These are phyloP conservation scores for Centropus unirufus DNA, from an alignment of 2,113 vertebrate species.

Conservation along the genomic window DNA sequence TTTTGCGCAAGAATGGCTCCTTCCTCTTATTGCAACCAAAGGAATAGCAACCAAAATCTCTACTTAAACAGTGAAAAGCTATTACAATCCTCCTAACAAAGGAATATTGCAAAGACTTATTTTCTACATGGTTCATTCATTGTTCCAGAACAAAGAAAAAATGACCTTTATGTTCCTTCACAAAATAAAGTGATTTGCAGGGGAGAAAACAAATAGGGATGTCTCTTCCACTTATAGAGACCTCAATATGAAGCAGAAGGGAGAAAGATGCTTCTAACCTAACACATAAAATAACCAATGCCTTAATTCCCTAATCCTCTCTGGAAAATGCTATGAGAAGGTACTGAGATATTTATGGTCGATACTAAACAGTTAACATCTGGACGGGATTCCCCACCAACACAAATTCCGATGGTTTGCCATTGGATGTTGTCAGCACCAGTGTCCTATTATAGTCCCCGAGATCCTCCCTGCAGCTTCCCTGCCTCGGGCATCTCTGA, in stretches of 20 bases:
- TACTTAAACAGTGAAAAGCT: background rate
- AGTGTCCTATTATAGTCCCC: slow-evolving; percentile 12
- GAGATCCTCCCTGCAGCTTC: slow-evolving; percentile 44
- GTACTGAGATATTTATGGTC: background rate
- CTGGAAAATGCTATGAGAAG: background rate
- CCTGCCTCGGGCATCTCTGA: slow-evolving; percentile 28
- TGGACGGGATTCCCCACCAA: slow-evolving; percentile 34
- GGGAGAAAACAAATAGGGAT: background rate
- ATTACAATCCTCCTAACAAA: background rate
- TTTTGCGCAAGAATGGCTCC: background rate
- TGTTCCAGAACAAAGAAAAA: slow-evolving; percentile 2
- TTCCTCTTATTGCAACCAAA: background rate
- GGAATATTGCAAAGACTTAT: background rate
- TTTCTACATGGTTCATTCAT: background rate
- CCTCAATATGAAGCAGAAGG: background rate
- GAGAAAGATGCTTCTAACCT: background rate
- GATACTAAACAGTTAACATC: background rate
- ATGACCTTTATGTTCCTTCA: background rate
- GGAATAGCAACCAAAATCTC: background rate
- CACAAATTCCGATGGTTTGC: slow-evolving; percentile 31
- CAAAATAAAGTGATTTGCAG: slow-evolving; percentile 3
- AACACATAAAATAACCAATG: background rate
- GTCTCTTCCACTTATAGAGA: background rate
- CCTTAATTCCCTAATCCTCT: background rate
- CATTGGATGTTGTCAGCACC: slow-evolving; percentile 44